phyloP scores from a whole-genome alignment of 2,888 invertebrate genomes.

The Phaedon cochleariae region DNA sequence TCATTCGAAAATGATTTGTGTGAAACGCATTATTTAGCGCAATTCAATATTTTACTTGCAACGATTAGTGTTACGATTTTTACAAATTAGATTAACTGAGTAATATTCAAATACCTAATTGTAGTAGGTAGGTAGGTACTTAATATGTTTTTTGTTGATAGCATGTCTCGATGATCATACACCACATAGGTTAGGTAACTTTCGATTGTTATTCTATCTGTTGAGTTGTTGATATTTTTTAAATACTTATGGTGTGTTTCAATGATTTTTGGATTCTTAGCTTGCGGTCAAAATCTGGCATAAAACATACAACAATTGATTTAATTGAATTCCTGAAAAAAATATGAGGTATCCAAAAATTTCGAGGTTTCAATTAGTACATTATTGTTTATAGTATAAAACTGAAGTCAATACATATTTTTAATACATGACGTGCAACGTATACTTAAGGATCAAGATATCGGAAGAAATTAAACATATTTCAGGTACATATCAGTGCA shows the following conservation, averaged over 20 bases:
- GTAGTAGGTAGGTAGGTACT: slow-evolving; percentile 20
- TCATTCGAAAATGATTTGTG: slow-evolving; percentile 27
- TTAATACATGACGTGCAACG: not conserved
- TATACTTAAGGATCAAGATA: slow-evolving; percentile 2
- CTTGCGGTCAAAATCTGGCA: too few relatives aligned
- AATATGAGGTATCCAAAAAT: too few relatives aligned
- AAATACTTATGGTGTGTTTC: too few relatives aligned
- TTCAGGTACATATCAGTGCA: slow-evolving; percentile 53
- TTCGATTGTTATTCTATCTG: not conserved
- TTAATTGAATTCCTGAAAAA: too few relatives aligned
- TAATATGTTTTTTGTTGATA: slow-evolving; percentile 15
- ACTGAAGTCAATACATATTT: slow-evolving; percentile 49
- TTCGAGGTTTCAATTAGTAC: too few relatives aligned
- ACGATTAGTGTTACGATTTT: slow-evolving; percentile 51
- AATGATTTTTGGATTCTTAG: too few relatives aligned
- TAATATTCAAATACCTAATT: slow-evolving; percentile 25
- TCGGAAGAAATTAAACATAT: slow-evolving; percentile 48
- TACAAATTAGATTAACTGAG: slow-evolving; percentile 43
- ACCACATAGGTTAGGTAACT: slow-evolving; percentile 6
- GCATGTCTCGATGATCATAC: not conserved
- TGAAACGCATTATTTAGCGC: slow-evolving; percentile 37
- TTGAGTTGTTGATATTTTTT: slow-evolving; percentile 1
- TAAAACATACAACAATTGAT: too few relatives aligned
- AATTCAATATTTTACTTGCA: slow-evolving; percentile 50
- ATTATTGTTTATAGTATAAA: slow-evolving; percentile 31